These are phyloP conservation scores for Hemibates koningsi DNA, from an alignment of 2,113 vertebrate species.

Conservation along the genomic window DNA sequence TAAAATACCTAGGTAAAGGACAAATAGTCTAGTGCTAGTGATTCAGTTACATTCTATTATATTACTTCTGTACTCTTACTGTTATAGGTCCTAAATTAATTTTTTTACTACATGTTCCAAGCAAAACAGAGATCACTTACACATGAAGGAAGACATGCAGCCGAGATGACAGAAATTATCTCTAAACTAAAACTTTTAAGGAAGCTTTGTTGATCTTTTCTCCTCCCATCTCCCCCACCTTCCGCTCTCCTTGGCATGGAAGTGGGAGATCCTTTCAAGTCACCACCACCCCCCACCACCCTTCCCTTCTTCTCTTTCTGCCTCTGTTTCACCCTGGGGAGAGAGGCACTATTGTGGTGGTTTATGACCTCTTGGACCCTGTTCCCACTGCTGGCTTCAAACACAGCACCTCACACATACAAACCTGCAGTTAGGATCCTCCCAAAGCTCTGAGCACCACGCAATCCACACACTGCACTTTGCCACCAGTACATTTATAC, in stretches of 20 bases:
- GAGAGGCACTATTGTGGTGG: conserved; percentile 62
- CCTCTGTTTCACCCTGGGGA: conserved; percentile 59
- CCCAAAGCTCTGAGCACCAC: background rate
- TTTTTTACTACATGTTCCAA: background rate
- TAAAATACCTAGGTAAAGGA: background rate
- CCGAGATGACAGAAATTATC: background rate
- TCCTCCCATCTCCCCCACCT: conserved; percentile 15
- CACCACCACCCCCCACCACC: background rate
- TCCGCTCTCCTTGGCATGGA: conserved; percentile 45
- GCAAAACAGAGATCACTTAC: background rate
- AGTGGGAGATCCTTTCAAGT: conserved; percentile 70
- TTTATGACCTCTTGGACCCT: conserved; percentile 60
- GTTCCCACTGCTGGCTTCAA: conserved; percentile 19
- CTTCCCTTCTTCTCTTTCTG: conserved; percentile 33
- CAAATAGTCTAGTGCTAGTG: background rate
- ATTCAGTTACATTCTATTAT: background rate
- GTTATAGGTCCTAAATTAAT: background rate
- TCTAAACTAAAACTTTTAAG: conserved; percentile 19
- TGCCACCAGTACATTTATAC: background rate
- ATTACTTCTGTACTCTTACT: background rate
- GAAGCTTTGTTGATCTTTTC: conserved; percentile 39
- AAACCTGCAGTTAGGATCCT: conserved; percentile 9
- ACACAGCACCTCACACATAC: conserved; percentile 25
- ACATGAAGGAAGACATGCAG: background rate
- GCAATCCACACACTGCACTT: background rate